Conservation (phyloP, 2,797 vertebrate genomes). For the Momotus momota region DNA sequence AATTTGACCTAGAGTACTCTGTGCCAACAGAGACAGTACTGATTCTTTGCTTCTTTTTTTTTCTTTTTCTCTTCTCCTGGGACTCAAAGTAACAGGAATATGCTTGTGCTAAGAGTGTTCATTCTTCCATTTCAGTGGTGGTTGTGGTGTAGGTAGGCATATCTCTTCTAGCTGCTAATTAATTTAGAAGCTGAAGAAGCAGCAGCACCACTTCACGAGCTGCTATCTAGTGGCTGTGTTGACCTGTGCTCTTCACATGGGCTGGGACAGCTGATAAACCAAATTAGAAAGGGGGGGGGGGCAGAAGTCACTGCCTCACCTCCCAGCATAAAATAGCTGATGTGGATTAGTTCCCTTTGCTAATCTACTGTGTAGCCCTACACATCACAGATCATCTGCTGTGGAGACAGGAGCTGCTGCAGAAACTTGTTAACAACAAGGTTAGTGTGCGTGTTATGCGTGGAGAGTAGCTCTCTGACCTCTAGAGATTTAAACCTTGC, state of each 20-base stretch:
- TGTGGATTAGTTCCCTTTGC: not conserved
- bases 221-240: not conserved
- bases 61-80: fast-evolving
- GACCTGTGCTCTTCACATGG: fast-evolving
- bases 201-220: not conserved
- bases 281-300: not conserved
- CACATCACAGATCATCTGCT: fast-evolving
- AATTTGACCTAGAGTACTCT: not conserved
- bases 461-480: not conserved
- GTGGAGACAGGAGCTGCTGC: not conserved
- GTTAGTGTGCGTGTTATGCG: not conserved
- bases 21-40: not conserved
- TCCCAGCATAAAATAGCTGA: not conserved
- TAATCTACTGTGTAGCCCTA: not conserved
- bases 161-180: not conserved
- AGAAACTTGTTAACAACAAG: not conserved
- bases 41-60: not conserved
- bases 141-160: not conserved
- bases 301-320: not conserved
- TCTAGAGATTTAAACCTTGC: not conserved
- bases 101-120: not conserved
- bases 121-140: not conserved
- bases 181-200: not conserved
- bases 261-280: not conserved
- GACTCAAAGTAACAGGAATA: not conserved